These are phyloP conservation scores for Avahi laniger DNA, from an alignment of 2,797 vertebrate species.

Conservation along the genomic window DNA sequence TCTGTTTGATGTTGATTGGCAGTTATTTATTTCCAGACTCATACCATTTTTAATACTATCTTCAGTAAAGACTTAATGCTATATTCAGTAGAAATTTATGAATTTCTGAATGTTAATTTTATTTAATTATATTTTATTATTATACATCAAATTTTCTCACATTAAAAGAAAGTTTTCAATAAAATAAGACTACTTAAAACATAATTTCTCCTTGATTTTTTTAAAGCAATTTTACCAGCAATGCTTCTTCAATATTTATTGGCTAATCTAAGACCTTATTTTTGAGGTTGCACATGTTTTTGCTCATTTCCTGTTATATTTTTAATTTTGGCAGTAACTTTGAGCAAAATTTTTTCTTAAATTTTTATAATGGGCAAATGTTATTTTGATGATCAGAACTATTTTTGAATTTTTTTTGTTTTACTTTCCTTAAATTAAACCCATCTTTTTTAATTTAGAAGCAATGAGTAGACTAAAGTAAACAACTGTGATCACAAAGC, in stretches of 20 bases:
- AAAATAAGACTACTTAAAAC: background rate
- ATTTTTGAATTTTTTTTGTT: background rate
- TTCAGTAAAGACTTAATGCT: background rate
- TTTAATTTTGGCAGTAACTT: background rate
- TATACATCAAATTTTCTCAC: background rate
- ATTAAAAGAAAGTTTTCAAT: background rate
- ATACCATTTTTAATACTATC: background rate
- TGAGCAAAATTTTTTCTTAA: background rate
- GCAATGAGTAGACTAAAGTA: background rate
- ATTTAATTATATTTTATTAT: background rate
- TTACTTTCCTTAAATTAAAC: background rate
- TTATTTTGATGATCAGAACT: background rate
- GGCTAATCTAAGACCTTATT: background rate
- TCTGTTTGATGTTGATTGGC: background rate
- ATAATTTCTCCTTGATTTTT: background rate
- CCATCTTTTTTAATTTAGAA: background rate
- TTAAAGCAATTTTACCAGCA: background rate
- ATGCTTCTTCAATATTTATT: background rate
- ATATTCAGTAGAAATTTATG: background rate
- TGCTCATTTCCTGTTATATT: background rate
- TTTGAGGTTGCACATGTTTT: background rate
- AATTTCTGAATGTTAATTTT: background rate
- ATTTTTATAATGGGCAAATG: background rate
- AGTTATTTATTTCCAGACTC: background rate
- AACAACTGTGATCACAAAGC: fast-evolving